These are phyloP conservation scores for Pomacea canaliculata DNA, from an alignment of 2,888 invertebrate species.

Conservation along the genomic window DNA sequence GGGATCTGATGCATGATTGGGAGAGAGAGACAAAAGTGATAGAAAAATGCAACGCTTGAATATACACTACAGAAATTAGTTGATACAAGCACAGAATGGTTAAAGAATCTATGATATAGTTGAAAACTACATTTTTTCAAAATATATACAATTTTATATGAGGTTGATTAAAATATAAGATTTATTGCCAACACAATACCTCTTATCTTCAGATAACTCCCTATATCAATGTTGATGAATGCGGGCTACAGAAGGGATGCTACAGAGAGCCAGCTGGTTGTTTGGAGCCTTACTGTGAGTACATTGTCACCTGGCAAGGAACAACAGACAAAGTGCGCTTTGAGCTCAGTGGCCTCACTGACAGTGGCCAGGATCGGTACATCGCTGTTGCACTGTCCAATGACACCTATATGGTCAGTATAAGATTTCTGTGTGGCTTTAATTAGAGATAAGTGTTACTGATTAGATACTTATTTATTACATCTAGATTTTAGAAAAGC, in stretches of 20 bases:
- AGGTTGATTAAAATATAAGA: too few relatives aligned
- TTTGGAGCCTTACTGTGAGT: slow-evolving; percentile 60
- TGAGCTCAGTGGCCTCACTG: slow-evolving; percentile 60
- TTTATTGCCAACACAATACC: too few relatives aligned
- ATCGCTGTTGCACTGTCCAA: slow-evolving; percentile 65
- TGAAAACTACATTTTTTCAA: too few relatives aligned
- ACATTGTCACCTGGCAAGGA: slow-evolving; percentile 64
- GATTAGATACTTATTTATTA: too few relatives aligned
- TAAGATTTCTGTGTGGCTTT: neutral
- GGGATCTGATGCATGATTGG: too few relatives aligned
- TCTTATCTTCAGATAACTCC: slow-evolving; percentile 35
- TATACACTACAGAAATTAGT: too few relatives aligned
- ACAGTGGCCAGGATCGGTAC: slow-evolving; percentile 63
- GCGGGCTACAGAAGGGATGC: slow-evolving; percentile 65
- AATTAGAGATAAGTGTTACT: neutral
- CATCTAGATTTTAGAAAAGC: too few relatives aligned
- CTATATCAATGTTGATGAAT: slow-evolving; percentile 54
- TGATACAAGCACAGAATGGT: too few relatives aligned
- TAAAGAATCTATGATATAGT: too few relatives aligned
- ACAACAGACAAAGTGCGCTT: slow-evolving; percentile 37
- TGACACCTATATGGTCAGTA: slow-evolving; percentile 64
- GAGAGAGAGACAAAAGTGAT: too few relatives aligned
- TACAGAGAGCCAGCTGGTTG: slow-evolving; percentile 66
- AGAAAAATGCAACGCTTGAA: too few relatives aligned
- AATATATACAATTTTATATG: too few relatives aligned